Conservation (phyloP, 2,888 invertebrate species). For the Pediacus dermestoides region DNA sequence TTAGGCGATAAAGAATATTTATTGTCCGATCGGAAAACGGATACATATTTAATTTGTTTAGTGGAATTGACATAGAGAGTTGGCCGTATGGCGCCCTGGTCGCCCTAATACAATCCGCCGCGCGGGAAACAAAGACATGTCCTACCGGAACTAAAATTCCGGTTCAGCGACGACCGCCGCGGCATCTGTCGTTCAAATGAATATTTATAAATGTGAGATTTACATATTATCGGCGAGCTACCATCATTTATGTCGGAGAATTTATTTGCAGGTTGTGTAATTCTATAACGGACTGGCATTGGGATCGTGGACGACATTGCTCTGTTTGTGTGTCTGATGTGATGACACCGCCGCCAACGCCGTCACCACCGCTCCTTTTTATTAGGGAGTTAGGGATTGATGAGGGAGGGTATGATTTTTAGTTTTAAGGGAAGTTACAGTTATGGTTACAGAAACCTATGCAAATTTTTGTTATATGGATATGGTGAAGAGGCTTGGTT, state of each 20-base stretch:
- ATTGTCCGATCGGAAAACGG: slow-evolving; percentile 35
- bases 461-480: too few relatives aligned
- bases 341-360: too few relatives aligned
- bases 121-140: slow-evolving; percentile 37
- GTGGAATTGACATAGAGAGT: slow-evolving; percentile 32
- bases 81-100: slow-evolving; percentile 34
- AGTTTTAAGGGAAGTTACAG: too few relatives aligned
- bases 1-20: slow-evolving; percentile 36
- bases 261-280: slow-evolving; percentile 37
- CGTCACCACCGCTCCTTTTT: too few relatives aligned
- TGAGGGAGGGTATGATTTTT: too few relatives aligned
- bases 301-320: too few relatives aligned
- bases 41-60: slow-evolving; percentile 42
- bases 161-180: slow-evolving; percentile 41
- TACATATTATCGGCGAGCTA: slow-evolving; percentile 43
- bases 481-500: too few relatives aligned
- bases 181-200: slow-evolving; percentile 45
- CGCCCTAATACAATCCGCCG: slow-evolving; percentile 15
- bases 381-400: too few relatives aligned
- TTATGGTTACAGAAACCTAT: too few relatives aligned
- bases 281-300: slow-evolving; percentile 33
- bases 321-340: too few relatives aligned
- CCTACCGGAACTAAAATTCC: slow-evolving; percentile 50
- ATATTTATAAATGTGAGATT: slow-evolving; percentile 45
- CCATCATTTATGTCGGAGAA: slow-evolving; percentile 35